Evolutionary conservation across 2,113 vertebrate genomes (phyloP), one percentile per base, ranked within the genome.

Genomic region (Capreolus pygargus): DNA sequence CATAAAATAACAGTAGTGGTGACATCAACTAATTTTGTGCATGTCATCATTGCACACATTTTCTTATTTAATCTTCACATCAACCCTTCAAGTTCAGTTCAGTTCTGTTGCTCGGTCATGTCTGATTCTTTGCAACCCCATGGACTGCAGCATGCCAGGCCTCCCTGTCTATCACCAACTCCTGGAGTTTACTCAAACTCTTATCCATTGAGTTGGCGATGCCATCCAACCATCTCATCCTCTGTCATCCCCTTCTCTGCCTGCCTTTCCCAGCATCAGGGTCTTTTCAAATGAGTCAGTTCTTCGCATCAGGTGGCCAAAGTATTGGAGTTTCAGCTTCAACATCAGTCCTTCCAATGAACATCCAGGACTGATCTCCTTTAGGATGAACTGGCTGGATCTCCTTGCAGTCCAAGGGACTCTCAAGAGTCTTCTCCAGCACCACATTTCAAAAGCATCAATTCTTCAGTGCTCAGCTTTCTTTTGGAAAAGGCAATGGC

Each of bases 391-490:
- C n/a, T 21, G 17, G 8, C 36, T 67, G 64, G 2, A 36, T 67
- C 33, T 36, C 64, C 17, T 36, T 21, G 8, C 64, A 67, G 64
- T 36, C 64, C 17, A 67, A 67, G 64, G 33, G 16, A 19, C 8
- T n/a, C 64, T n/a, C 16, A n/a, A 5, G 16, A 67, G 64, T 36
- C 64, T 67, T 67, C 8, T 36, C 8, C 4, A 11, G 21, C 17
- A 36, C 33, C 64, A 67, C n/a, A 36, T 0, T 67, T 36, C 9
- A 19, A 67, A 67, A 36, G 64, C 64, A 67, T 67, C 64, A 67
- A 11, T 67, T 67, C 17, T 36, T 67, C 1, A 0, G n/a, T 1
- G 0, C 4, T 36, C 17, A 36, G n/a, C 64, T 21, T 36, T 70
- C 64, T 70, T 70, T 17, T 50, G 12, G 12, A 50, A 12, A 50